Percentiles rank a stretch among this genome's conserved stretches.
Evolutionary conservation across 2,113 vertebrate genomes (phyloP).

Genomic region (Telmatochromis bifrenatus): DNA sequence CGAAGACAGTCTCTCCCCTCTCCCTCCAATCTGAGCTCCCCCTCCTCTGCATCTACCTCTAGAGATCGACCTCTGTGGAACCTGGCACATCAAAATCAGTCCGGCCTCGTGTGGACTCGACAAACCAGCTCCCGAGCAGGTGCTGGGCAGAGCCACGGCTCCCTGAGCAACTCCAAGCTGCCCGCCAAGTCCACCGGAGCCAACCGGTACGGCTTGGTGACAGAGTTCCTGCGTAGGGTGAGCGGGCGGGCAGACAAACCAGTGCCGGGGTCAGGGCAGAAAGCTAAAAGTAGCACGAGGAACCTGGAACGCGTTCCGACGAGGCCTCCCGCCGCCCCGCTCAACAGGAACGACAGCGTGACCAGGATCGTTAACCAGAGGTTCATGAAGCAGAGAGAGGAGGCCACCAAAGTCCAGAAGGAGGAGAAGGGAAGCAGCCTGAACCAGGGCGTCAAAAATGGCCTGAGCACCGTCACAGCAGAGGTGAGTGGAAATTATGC

Average conservation of each 20-base stretch:
- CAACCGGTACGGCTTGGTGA: constrained; percentile 85
- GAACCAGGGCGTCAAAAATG: constrained; percentile 59
- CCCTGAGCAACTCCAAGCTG: constrained; percentile 25
- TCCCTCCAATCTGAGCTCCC: constrained; percentile 18
- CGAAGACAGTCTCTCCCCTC: constrained; percentile 65
- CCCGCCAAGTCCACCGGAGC: constrained; percentile 65
- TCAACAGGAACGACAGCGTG: constrained; percentile 74
- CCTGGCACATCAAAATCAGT: constrained; percentile 77
- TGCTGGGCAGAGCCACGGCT: not conserved
- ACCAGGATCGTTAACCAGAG: constrained; percentile 86
- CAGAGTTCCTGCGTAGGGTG: constrained; percentile 91
- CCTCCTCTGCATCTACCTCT: constrained; percentile 25
- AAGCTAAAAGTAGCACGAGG: constrained; percentile 61
- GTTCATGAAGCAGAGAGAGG: constrained; percentile 81
- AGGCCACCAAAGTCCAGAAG: constrained; percentile 47
- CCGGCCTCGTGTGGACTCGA: constrained; percentile 76
- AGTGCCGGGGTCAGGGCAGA: constrained; percentile 41
- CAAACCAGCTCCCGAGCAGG: constrained; percentile 65
- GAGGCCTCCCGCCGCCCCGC: constrained; percentile 51
- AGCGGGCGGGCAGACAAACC: constrained; percentile 84
- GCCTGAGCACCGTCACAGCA: constrained; percentile 51
- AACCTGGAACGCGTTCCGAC: constrained; percentile 58
- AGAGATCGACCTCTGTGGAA: constrained; percentile 83
- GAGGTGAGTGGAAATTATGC: constrained; percentile 72
- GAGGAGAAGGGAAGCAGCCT: constrained; percentile 39